phyloP scores from a whole-genome alignment of 53 echinoderm and acorn worm genomes.

The Patiria pectinifera region DNA sequence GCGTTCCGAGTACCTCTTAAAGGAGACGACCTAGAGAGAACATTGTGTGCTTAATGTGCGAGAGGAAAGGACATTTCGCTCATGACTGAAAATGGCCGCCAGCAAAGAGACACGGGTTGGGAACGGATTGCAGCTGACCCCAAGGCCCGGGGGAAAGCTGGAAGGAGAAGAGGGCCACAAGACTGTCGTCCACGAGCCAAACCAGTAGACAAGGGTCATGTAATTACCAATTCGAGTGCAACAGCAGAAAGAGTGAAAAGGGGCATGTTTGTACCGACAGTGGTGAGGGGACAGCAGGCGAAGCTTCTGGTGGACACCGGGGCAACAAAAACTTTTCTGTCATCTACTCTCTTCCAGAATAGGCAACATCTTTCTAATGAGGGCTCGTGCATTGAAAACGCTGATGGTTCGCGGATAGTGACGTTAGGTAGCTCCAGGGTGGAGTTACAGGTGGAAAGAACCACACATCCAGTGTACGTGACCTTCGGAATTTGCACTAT shows the following conservation, averaged over 20 bases:
- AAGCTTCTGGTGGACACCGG: too few species aligned
- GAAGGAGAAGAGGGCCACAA: too few species aligned
- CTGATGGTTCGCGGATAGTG: background rate
- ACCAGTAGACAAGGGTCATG: too few species aligned
- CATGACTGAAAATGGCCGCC: background rate
- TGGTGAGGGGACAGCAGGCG: too few species aligned
- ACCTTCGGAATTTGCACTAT: background rate
- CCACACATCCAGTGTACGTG: background rate
- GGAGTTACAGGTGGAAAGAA: slow-evolving; percentile 29
- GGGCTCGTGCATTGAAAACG: background rate
- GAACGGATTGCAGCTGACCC: background rate
- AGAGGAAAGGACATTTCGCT: background rate
- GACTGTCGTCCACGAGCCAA: background rate
- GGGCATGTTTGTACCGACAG: too few species aligned
- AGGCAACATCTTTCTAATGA: background rate
- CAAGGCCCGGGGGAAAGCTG: background rate
- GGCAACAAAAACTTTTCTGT: slow-evolving; percentile 50
- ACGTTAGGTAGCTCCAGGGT: slow-evolving; percentile 29
- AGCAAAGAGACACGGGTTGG: background rate
- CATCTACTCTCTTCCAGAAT: slow-evolving; percentile 24
- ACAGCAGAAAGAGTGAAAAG: too few species aligned
- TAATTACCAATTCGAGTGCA: too few species aligned
- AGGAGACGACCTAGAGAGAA: too few species aligned
- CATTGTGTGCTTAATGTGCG: too few species aligned
- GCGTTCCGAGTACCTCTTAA: too few species aligned